phyloP scores from a whole-genome alignment of 1,140 invertebrate genomes.

The Bombyx mandarina region DNA sequence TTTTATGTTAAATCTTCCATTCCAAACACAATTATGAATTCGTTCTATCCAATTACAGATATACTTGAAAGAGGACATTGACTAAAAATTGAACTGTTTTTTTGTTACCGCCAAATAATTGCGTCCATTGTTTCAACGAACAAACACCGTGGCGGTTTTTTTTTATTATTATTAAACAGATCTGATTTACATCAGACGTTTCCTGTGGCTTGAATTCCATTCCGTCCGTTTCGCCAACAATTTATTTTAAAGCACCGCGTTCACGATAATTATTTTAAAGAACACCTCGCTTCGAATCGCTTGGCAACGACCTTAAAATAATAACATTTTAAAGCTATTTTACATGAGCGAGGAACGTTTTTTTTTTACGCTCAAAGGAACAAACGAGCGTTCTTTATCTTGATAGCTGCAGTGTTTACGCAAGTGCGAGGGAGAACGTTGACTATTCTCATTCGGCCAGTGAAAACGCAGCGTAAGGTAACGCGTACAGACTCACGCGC shows the following conservation, averaged over 20 bases:
- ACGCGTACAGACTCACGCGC: constrained; percentile 37
- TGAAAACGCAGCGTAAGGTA: constrained; percentile 43
- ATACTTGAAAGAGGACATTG: constrained; percentile 11
- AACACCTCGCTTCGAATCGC: constrained; percentile 9
- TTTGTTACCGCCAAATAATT: constrained; percentile 14
- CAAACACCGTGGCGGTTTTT: constrained; percentile 11
- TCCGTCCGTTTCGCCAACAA: constrained; percentile 6
- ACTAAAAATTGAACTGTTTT: constrained; percentile 1
- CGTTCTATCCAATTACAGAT: constrained; percentile 1
- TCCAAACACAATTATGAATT: constrained; percentile 3
- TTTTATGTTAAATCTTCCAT: not conserved
- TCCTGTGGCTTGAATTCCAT: constrained; percentile 24
- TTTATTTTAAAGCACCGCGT: constrained; percentile 8
- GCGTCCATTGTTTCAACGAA: constrained; percentile 20
- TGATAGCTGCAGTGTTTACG: constrained; percentile 12
- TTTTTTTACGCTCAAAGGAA: constrained; percentile 13
- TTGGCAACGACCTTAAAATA: constrained; percentile 11
- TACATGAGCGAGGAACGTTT: constrained; percentile 11
- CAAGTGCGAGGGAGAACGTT: constrained; percentile 24
- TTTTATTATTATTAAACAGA: constrained; percentile 15
- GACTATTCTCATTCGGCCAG: constrained; percentile 12
- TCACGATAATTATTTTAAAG: constrained; percentile 18
- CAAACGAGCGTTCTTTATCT: constrained; percentile 20
- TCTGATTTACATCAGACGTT: constrained; percentile 20
- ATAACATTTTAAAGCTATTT: constrained; percentile 14